These are phyloP conservation scores for Diabrotica balteata DNA, from an alignment of 2,888 invertebrate species.

Conservation along the genomic window DNA sequence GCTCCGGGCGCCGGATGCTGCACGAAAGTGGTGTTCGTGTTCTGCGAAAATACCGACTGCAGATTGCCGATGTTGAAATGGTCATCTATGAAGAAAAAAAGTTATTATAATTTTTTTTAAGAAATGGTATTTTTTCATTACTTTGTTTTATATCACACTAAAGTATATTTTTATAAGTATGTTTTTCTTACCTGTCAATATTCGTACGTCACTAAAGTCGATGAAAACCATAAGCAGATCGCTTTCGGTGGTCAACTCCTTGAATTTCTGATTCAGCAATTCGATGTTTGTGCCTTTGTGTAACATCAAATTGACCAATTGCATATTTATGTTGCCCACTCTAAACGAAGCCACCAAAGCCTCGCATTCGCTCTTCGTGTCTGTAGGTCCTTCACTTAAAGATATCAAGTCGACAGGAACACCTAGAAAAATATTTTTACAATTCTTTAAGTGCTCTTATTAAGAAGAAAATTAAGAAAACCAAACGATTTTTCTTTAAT, in stretches of 20 bases:
- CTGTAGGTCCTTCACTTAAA: slow-evolving; percentile 47
- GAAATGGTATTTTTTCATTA: no score
- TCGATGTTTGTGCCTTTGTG: slow-evolving; percentile 40
- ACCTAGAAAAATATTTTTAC: slow-evolving; percentile 23
- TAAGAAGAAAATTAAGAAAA: no score
- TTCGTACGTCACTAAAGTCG: slow-evolving; percentile 51
- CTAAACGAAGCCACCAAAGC: slow-evolving; percentile 61
- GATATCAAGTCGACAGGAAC: slow-evolving; percentile 46
- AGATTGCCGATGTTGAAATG: slow-evolving; percentile 47
- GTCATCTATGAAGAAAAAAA: slow-evolving; percentile 38
- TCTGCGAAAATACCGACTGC: slow-evolving; percentile 48
- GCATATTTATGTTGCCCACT: slow-evolving; percentile 62
- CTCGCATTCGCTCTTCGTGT: slow-evolving; percentile 45
- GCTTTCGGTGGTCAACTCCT: slow-evolving; percentile 46
- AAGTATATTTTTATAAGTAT: no score
- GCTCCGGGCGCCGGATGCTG: slow-evolving; percentile 27
- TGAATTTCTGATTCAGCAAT: slow-evolving; percentile 43
- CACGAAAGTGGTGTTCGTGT: slow-evolving; percentile 48
- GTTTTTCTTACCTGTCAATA: slow-evolving; percentile 43
- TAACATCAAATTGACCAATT: slow-evolving; percentile 61
- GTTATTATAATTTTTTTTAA: not conserved
- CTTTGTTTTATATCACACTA: no score
- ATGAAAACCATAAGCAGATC: slow-evolving; percentile 52
- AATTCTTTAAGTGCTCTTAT: no score
- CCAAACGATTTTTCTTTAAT: no score